Percentiles rank a stretch among this genome's conserved stretches.
Evolutionary conservation across 2,797 vertebrate genomes (phyloP).

Genomic region (Poeciliopsis gracilis): DNA sequence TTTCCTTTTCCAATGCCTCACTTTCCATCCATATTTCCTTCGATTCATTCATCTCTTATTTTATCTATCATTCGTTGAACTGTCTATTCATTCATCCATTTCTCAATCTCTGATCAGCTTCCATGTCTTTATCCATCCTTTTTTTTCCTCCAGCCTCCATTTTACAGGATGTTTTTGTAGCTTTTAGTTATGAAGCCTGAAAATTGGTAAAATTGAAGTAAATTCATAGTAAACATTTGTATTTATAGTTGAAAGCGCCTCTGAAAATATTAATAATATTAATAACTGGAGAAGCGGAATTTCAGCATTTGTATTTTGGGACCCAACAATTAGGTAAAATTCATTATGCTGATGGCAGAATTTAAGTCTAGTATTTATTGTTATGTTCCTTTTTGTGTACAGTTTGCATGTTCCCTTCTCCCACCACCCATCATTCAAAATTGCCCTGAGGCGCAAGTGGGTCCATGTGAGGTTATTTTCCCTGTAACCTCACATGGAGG

Average conservation of each 20-base stretch:
- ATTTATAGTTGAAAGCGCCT: background rate
- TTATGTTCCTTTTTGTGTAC: background rate
- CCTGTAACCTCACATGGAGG: background rate
- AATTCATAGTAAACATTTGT: background rate
- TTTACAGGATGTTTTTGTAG: background rate
- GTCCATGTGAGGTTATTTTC: background rate
- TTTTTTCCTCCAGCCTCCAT: background rate
- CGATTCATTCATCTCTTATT: background rate
- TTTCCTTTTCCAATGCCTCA: background rate
- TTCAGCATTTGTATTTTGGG: background rate
- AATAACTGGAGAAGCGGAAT: background rate
- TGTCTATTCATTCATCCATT: background rate
- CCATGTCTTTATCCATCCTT: background rate
- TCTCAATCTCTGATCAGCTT: background rate
- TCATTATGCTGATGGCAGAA: background rate
- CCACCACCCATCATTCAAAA: background rate
- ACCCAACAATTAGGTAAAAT: background rate
- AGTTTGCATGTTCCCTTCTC: background rate
- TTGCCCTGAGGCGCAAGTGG: background rate
- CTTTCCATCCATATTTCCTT: background rate
- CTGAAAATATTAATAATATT: background rate
- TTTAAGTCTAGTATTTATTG: background rate
- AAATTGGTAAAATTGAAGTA: background rate
- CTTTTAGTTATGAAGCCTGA: background rate
- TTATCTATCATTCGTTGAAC: background rate